Percentiles rank a stretch among this genome's conserved stretches.
phyloP scores from a whole-genome alignment of 2,797 vertebrate genomes.

The Pseudotriccus pelzelni region DNA sequence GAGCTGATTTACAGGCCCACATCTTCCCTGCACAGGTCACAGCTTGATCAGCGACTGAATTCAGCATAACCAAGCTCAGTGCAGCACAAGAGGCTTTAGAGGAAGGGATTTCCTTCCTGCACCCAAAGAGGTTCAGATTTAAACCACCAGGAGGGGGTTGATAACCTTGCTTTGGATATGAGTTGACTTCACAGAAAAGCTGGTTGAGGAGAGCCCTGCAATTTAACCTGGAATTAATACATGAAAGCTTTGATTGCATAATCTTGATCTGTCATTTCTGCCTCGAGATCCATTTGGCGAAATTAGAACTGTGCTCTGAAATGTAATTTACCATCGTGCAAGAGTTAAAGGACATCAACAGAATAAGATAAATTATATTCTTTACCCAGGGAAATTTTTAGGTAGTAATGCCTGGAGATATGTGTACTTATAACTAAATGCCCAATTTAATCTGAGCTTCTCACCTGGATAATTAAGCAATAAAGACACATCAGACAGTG shows the following conservation, averaged over 20 bases:
- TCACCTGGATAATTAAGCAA: constrained; percentile 76
- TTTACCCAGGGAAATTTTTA: constrained; percentile 43
- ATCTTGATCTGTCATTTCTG: not conserved
- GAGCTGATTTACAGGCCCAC: not conserved
- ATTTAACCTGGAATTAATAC: not conserved
- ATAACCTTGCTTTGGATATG: not conserved
- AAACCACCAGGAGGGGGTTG: accelerated
- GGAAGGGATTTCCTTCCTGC: not conserved
- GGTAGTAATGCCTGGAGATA: constrained; percentile 39
- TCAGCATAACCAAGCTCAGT: not conserved
- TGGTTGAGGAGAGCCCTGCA: not conserved
- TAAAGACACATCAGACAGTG: constrained; percentile 66
- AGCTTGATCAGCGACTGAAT: not conserved
- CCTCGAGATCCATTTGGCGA: not conserved
- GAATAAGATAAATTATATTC: not conserved
- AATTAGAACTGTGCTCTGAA: not conserved
- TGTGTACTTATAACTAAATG: constrained; percentile 63
- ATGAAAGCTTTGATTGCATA: not conserved
- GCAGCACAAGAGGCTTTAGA: not conserved
- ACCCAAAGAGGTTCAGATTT: not conserved
- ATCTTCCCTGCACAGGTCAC: not conserved
- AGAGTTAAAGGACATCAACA: not conserved
- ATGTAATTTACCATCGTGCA: not conserved
- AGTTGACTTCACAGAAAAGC: not conserved
- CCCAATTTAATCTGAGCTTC: constrained; percentile 69